Evolutionary conservation across 1,140 invertebrate species (phyloP), one percentile per base, ranked within the genome.

Genomic region (Zaprionus taronus): DNA sequence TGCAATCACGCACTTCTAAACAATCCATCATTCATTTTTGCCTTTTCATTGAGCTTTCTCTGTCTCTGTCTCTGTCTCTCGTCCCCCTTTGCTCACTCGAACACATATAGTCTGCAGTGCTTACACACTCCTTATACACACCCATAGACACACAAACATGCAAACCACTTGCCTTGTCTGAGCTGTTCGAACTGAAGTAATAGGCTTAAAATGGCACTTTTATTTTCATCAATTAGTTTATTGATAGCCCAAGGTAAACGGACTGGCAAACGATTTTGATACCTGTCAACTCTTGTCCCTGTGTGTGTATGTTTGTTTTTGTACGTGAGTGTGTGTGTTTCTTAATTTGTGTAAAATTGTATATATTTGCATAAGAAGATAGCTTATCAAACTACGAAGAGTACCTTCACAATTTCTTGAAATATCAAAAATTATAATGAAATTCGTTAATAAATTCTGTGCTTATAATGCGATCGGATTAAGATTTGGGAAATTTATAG

Each of bases 201-300:
- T 74, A 62, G 65, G 47, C 65, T 61, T 74, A 69, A 69, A 69
- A 56, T 31, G 65, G 65, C 57, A 73, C 44, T 68, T 73, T 73
- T 60, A 68, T 55, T 68, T 68, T 31, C 56, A 73, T 68, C 65
- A 67, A 73, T 73, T 73, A 51, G 56, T 67, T 68, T 73, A 73
- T 68, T 73, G 64, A 61, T 73, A 55, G 31, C 26, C 53, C 41
- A 64, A 17, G 28, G 24, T 20, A 7, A 17, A 26, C 17, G 62
- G 41, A 24, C 26, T 22, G 28, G n/a, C 9, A 44, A 60, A 49
- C 34, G 5, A 63, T 63, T 51, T 51, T n/a, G 47, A 15, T 63
- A 28, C 17, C 20, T 55, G 22, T 20, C 51, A 55, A 36, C 34
- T 61, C 31, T 34, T 9, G 9, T 34, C 9, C 31, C 1, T 11